Base-by-base conservation (phyloP, 2,113 vertebrate species). In the Pitta sordida region DNA sequence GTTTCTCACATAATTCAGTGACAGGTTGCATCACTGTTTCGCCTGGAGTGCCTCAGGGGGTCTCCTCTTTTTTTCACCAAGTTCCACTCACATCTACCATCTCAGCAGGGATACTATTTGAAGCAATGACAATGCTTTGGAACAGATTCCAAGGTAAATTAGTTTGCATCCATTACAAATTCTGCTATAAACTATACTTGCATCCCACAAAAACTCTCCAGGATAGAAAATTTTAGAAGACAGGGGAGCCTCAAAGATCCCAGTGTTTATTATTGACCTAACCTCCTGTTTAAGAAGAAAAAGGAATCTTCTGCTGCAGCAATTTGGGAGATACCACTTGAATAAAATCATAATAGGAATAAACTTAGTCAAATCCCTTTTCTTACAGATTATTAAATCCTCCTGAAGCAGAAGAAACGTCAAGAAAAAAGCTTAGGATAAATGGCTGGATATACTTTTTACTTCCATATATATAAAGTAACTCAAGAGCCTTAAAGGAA, bases 101-200 rank as follows among this genome's bases (percentile, higher is more conserved):
- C 78, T 51, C 80, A 85, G 77, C 74, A 88, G 69, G 58, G 58
- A 73, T 43, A 13, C 56, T 82, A 52, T 52, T 51, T 78, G 53
- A 76, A 86, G 56, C 56, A 88, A 52, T 41, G 34, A 51, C 73
- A 86, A 36, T 24, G 27, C 48, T 83, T 67, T 52, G 59, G 63
- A 95, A 59, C 21, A 76, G 6, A 17, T 86, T 94, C 71, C 77
- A 55, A 92, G 46, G 80, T 43, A 91, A 96, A 86, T 90, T 53
- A 67, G 26, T 60, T 55, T 62, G 37, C 62, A 89, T 53, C 15
- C 11, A 8, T 80, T 86, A 85, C 7, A 22, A 83, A 69, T 79
- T 69, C 53, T 83, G 73, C 69, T 85, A 53, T 56, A 90, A 87
- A 69, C 55, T 90, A 22, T 36, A 46, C 32, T 51, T 39, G 5